Base-by-base conservation (phyloP, 2,888 invertebrate genomes). In the Epistrophella euchroma region DNA sequence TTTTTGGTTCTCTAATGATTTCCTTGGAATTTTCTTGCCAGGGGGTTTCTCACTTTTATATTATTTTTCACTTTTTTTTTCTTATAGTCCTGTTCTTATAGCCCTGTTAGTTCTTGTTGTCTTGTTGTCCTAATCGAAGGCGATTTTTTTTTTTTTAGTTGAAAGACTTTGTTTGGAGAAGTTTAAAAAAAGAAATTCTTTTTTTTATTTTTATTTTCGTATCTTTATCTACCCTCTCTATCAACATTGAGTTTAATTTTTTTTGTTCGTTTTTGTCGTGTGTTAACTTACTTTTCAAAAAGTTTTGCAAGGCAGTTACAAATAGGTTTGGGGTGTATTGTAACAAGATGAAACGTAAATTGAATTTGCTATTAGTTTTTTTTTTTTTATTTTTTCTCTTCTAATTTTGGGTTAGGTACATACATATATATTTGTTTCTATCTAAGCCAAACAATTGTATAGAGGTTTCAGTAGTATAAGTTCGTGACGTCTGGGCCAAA, bases 51-150 rank as follows among this genome's bases (percentile, higher is more conserved):
- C 43, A 15, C 52, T 40, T 50, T 50, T 35, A 9, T 52, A 52
- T 28, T 58, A 40, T 35, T 70, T 47, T 58, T 28, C 10, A 32
- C 45, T 32, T 60, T 17, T 40, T 40, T 7, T 73, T 62, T 74
- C 68, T 73, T 56, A 5, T n/a, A n/a, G n/a, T n/a, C n/a, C n/a
- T n/a, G n/a, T 62, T 73, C 68, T 73, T 56, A 10, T 40, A 74
- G 77, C 37, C 77, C 66, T 78, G 78, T 43, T 86, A 60, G 73
- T 58, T 66, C 82, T 86, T 86, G 86, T 82, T 86, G 86, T 66
- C 82, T 86, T 86, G 86, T 82, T 86, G 86, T 82, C 82, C 86
- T 82, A 82, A 82, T 78, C 77, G 86, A 64, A 82, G 77, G 77
- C 56, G 70, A 74, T 52, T 60, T 28, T 70, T 76, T 52, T 60